Evolutionary conservation across 1,140 invertebrate species (phyloP), one percentile per base, ranked within the genome.

Genomic region (Rhagoletis pomonella): DNA sequence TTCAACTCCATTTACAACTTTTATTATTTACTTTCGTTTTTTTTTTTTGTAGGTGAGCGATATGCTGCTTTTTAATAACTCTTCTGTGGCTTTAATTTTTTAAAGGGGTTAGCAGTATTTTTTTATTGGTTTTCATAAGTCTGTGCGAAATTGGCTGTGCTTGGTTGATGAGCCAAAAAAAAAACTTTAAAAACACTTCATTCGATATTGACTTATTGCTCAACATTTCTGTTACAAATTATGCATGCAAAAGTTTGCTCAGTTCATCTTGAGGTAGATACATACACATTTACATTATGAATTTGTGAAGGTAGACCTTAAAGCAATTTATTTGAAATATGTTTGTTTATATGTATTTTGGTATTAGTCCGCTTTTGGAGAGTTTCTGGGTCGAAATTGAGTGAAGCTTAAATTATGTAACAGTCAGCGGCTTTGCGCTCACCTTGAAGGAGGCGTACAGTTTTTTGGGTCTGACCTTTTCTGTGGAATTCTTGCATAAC

Each of bases 11-110:
- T 64, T 64, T 59, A 59, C 12, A 59, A 59, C 10, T 62, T n/a
- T 62, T 62, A 4, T 62, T 73, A 47, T 47, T 44, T 47, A 39
- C 67, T 73, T 73, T 73, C 67, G 39, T 73, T 73, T 73, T 44
- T 29, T 29, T 29, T 29, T 29, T 73, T 73, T 73, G 67, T 17
- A 73, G 67, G 67, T 47, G 44, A 73, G 67, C 44, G 67, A 9
- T 73, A 44, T 47, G 6, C 42, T 29, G 44, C 44, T 14, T 14
- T 14, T 44, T 69, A 5, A 17, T 44, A 10, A 47, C 44, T 73
- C 4, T 44, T 47, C 39, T 47, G 67, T 14, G 12, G 67, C 67
- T 73, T 73, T 73, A 39, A 73, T 73, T 73, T 73, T 73, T 73
- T 29, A 29, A 29, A 29, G 29, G 42, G 42, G 67, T 73, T 73